Percentiles rank a stretch among this genome's conserved stretches.
These are phyloP conservation scores for Sthenelais limicola DNA, from an alignment of 2,888 invertebrate species.

Conservation along the genomic window DNA sequence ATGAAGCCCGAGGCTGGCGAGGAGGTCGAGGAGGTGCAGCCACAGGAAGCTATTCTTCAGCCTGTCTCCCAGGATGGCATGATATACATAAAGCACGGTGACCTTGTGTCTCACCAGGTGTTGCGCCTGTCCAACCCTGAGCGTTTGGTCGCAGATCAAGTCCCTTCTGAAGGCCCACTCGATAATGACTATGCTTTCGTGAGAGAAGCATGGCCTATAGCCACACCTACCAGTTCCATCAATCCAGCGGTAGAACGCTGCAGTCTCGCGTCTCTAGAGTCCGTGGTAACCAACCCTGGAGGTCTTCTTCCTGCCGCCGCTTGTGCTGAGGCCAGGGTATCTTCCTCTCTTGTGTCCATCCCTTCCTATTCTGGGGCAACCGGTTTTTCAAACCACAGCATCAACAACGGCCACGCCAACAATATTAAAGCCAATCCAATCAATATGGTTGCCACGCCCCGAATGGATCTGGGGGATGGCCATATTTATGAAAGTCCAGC, in stretches of 20 bases:
- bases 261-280: no score
- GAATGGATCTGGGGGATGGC: slow-evolving; percentile 12
- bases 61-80: slow-evolving; percentile 14
- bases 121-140: not conserved
- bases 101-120: not conserved
- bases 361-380: not conserved
- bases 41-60: not conserved
- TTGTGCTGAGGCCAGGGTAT: not conserved
- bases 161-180: not conserved
- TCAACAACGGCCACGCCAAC: slow-evolving; percentile 10
- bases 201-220: slow-evolving; percentile 42
- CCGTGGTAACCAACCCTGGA: not conserved
- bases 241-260: not conserved
- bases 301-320: not conserved
- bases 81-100: slow-evolving; percentile 34
- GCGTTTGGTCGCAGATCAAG: not conserved
- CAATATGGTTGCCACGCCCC: no score
- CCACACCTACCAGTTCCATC: slow-evolving; percentile 29
- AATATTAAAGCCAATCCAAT: not conserved
- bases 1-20: slow-evolving; percentile 31
- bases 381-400: not conserved
- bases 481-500: slow-evolving; percentile 37
- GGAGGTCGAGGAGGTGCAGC: slow-evolving; percentile 3
- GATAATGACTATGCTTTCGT: slow-evolving; percentile 44
- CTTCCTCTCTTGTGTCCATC: not conserved